Percentiles rank a stretch among this genome's conserved stretches.
These are phyloP conservation scores for Beaufortia kweichowensis DNA, from an alignment of 2,113 vertebrate genomes.

Conservation along the genomic window DNA sequence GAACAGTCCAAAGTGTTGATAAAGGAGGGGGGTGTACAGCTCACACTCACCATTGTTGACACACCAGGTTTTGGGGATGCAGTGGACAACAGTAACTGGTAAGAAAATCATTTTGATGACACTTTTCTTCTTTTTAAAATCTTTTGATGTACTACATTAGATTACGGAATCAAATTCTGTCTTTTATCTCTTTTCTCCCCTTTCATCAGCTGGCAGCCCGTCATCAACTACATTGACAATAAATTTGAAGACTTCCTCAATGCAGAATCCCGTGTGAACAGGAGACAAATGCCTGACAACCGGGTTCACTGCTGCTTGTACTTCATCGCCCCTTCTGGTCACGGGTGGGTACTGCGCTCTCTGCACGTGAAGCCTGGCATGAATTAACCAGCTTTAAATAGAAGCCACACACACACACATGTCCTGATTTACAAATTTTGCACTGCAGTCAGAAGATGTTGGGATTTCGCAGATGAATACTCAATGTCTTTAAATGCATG, in stretches of 20 bases:
- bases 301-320: constrained; percentile 78
- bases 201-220: constrained; percentile 72
- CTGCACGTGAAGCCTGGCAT: not conserved
- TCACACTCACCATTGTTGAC: constrained; percentile 80
- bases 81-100: constrained; percentile 82
- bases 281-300: constrained; percentile 75
- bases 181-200: not conserved
- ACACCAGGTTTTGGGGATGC: constrained; percentile 80
- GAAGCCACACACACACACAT: not conserved
- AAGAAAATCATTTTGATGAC: too few relatives aligned
- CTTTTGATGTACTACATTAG: too few relatives aligned
- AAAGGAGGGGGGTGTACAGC: constrained; percentile 80
- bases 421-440: constrained; percentile 33
- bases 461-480: constrained; percentile 8
- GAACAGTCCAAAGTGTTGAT: constrained; percentile 80
- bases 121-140: too few relatives aligned
- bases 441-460: constrained; percentile 17
- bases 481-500: not conserved
- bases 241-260: constrained; percentile 79
- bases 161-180: too few relatives aligned
- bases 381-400: constrained; percentile 34
- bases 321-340: constrained; percentile 75
- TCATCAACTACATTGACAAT: constrained; percentile 76
- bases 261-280: constrained; percentile 74
- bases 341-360: constrained; percentile 66